Evolutionary conservation across 2,113 vertebrate genomes (phyloP).

Genomic region (Raphicerus campestris): DNA sequence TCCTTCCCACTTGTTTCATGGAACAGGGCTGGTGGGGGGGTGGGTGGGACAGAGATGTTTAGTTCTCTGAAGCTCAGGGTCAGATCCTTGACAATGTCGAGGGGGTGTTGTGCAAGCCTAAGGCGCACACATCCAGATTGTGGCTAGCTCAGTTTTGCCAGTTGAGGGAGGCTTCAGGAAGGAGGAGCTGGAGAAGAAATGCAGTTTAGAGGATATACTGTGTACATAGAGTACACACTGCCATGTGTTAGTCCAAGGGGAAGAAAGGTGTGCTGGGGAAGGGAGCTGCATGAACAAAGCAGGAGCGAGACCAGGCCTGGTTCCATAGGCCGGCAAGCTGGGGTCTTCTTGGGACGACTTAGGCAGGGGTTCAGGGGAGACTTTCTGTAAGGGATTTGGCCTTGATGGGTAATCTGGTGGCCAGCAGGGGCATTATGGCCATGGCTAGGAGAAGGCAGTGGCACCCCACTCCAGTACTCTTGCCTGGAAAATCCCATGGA

Average conservation of each 20-base stretch:
- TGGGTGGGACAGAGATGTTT: neutral
- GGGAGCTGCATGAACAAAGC: neutral
- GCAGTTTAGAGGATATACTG: neutral
- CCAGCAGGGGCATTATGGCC: neutral
- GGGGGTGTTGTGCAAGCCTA: neutral
- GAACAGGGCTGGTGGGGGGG: too few relatives aligned
- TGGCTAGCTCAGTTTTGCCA: neutral
- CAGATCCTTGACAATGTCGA: neutral
- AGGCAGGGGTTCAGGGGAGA: too few relatives aligned
- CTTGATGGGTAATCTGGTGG: neutral
- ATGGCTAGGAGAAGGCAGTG: neutral
- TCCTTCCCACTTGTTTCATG: neutral
- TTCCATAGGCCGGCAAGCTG: neutral
- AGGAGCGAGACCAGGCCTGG: neutral
- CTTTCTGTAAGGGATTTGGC: neutral
- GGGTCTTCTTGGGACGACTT: neutral
- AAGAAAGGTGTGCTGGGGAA: neutral
- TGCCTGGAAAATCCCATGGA: too few relatives aligned
- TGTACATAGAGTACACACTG: neutral
- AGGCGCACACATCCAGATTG: fast-evolving
- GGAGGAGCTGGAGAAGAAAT: neutral
- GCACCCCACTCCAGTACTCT: too few relatives aligned
- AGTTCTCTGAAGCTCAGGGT: neutral
- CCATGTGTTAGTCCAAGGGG: neutral
- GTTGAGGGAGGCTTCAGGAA: neutral